A percentile compares a stretch with the other conserved stretches of the same genome.
Evolutionary conservation across 2,797 vertebrate genomes (phyloP).

Genomic region (Tarsius wallacei): DNA sequence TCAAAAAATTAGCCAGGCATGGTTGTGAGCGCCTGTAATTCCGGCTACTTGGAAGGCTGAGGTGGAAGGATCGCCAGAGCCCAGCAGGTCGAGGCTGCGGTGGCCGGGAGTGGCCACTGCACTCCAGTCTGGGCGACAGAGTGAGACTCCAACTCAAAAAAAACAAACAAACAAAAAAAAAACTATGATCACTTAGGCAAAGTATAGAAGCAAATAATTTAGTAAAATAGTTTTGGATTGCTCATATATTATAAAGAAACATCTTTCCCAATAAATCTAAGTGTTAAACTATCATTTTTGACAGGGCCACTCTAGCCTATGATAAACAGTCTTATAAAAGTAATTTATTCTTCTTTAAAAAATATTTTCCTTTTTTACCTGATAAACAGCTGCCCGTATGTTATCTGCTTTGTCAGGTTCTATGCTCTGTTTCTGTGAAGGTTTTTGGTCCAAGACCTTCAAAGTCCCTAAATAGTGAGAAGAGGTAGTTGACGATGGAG

Average conservation of each 20-base stretch:
- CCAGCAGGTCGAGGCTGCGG: no score
- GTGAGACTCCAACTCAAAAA: no score
- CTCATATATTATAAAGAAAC: background rate
- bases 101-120: no score
- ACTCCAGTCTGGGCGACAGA: no score
- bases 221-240: background rate
- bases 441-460: conserved; percentile 94
- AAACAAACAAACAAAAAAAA: background rate
- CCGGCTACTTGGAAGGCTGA: no score
- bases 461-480: conserved; percentile 95
- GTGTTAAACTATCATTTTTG: background rate
- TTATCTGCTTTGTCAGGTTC: conserved; percentile 92
- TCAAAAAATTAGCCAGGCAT: background rate
- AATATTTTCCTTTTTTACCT: conserved; percentile 91
- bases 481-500: conserved; percentile 83
- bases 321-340: background rate
- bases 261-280: background rate
- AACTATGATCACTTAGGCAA: conserved; percentile 19
- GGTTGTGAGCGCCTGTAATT: no score
- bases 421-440: conserved; percentile 86
- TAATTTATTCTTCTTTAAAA: background rate
- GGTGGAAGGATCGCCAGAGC: no score
- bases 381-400: conserved; percentile 95
- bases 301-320: background rate
- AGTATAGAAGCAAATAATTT: background rate